Base-by-base conservation (phyloP, 2,888 invertebrate species). In the Lydus trimaculatus region DNA sequence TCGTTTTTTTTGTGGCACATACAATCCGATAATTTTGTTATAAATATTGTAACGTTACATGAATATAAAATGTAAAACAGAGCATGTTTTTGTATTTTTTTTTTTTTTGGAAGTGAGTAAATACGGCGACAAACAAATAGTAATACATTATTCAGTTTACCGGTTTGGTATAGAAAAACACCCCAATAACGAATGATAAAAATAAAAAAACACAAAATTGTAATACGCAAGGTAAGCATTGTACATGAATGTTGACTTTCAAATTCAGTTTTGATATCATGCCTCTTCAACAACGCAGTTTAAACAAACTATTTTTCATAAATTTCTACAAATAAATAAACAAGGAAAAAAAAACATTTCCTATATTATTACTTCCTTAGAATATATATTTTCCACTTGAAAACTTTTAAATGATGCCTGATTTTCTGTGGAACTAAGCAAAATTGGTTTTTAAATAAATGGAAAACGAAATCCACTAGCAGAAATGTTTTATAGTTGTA, bases 101-200 rank as follows among this genome's bases (percentile, higher is more conserved):
- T 8, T 48, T 56, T 56, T 20, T 52, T 8, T 8, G 25, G 7
- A 56, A 5, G 15, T 56, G 15, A 11, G 56, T 56, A 56, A 56
- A 56, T 56, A 56, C 28, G 25, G 23, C 6, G 15, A n/a, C 23
- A 15, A 56, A 28, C 56, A 56, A 56, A 56, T n/a, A 28, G 28
- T 56, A 28, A 56, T 56, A 28, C 28, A 56, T 56, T 56, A 56
- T 56, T 56, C 56, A 56, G 28, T 28, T 15, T 56, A 56, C 56
- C 15, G 25, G 23, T 56, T 56, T 23, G 4, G 6, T 28, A 56
- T 3, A 56, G 15, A 7, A 56, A 56, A 25, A 15, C 15, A 56
- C 15, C 20, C 48, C 13, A 28, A 56, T 28, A 56, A 56, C 15
- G n/a, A 56, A 43, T n/a, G 23, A 7, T 1, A n/a, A 23, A 15